Percentiles rank a stretch among this genome's conserved stretches.
phyloP scores from a whole-genome alignment of 2,797 vertebrate species.

The Arrhamphus sclerolepis region DNA sequence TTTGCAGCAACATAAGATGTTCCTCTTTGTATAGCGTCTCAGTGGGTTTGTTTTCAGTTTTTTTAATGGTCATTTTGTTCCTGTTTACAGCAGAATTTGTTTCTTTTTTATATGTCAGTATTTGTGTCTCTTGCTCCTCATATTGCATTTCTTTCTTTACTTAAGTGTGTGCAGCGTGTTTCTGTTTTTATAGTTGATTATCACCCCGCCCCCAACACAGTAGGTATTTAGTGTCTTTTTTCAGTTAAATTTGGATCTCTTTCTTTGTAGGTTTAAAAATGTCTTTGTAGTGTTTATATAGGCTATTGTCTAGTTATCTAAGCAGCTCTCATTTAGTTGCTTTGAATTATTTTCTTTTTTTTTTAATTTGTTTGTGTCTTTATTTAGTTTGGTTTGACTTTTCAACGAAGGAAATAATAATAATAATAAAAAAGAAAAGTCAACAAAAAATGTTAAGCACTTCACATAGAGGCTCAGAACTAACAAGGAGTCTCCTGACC shows the following conservation, averaged over 20 bases:
- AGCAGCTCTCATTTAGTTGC: neutral
- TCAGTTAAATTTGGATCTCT: neutral
- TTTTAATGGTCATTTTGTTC: too few species aligned
- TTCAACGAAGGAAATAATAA: neutral
- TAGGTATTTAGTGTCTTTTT: neutral
- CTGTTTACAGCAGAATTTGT: too few species aligned
- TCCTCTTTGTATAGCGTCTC: neutral
- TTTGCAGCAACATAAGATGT: too few species aligned
- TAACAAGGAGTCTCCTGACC: slow-evolving; percentile 5
- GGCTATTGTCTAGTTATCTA: neutral
- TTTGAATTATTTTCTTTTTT: neutral
- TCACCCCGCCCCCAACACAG: too few species aligned
- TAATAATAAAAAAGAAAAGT: too few species aligned
- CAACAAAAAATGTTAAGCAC: slow-evolving; percentile 2
- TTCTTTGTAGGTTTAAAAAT: too few species aligned
- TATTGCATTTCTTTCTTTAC: too few species aligned
- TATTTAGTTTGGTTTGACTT: slow-evolving; percentile 1
- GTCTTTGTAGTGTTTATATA: neutral
- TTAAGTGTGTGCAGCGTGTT: neutral
- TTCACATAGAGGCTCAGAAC: slow-evolving; percentile 7
- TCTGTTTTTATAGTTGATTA: neutral
- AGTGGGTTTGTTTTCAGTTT: neutral
- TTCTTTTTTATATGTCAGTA: neutral
- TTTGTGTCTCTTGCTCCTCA: neutral
- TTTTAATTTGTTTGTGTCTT: neutral